These are phyloP conservation scores for Oceanites oceanicus DNA, from an alignment of 2,113 vertebrate species.

Conservation along the genomic window DNA sequence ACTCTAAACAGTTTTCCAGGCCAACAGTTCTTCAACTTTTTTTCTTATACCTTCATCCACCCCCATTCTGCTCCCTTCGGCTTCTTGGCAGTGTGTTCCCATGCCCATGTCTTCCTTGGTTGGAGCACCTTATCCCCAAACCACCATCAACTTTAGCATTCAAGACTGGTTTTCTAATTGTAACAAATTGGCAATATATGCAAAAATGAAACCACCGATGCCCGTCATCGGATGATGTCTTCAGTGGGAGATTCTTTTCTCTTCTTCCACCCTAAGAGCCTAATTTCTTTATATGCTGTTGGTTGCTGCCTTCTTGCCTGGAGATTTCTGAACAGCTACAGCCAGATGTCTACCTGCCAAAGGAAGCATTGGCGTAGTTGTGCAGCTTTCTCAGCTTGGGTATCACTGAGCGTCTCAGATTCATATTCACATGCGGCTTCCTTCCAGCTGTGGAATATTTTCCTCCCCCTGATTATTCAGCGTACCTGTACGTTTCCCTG, in stretches of 20 bases:
- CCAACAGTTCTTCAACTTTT: not conserved
- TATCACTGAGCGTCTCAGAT: not conserved
- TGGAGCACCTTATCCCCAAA: not conserved
- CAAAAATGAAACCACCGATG: not conserved
- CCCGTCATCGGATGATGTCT: not conserved
- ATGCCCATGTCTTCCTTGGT: not conserved
- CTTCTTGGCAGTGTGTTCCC: not conserved
- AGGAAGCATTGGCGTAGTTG: not conserved
- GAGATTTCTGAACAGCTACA: not conserved
- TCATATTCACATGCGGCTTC: not conserved
- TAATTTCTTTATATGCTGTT: not conserved
- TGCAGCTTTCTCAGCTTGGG: not conserved
- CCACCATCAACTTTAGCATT: not conserved
- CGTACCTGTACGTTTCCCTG: not conserved
- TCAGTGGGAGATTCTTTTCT: not conserved
- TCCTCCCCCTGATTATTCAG: not conserved
- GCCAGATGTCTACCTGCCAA: not conserved
- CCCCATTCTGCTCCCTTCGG: not conserved
- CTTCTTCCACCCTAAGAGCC: not conserved
- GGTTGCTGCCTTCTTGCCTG: not conserved
- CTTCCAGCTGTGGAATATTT: not conserved
- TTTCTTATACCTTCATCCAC: not conserved
- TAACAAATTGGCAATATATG: not conserved
- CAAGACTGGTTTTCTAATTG: not conserved
- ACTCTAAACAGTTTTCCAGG: not conserved